phyloP scores from a whole-genome alignment of 2,888 invertebrate species.

The Miltochrista miniata region DNA sequence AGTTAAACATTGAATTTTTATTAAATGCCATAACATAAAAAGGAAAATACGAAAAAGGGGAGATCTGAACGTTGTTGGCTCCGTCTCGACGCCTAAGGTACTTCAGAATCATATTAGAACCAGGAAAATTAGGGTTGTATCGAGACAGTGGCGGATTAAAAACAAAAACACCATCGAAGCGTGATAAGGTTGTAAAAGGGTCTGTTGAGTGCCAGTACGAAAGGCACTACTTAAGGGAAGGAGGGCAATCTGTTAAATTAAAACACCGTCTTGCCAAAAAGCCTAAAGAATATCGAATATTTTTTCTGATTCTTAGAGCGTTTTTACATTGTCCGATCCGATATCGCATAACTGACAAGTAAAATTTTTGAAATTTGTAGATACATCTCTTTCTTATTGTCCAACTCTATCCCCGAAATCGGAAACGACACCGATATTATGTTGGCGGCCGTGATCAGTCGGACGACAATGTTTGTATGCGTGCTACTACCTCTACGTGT shows the following conservation, averaged over 20 bases:
- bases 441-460: no score
- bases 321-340: no score
- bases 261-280: constrained; percentile 34
- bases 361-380: no score
- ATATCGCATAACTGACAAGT: no score
- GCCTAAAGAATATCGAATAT: constrained; percentile 20
- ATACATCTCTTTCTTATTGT: no score
- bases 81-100: neutral
- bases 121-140: constrained; percentile 8
- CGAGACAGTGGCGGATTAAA: constrained; percentile 17
- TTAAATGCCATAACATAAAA: neutral
- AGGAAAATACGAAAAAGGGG: neutral
- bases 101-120: neutral
- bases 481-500: no score
- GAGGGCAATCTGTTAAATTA: constrained; percentile 35
- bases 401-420: no score
- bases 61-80: neutral
- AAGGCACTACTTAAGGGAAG: constrained; percentile 19
- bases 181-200: constrained; percentile 20
- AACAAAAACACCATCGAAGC: constrained; percentile 22
- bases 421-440: no score
- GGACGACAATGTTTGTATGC: no score
- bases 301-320: no score
- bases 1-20: neutral
- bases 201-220: constrained; percentile 15